phyloP scores from a whole-genome alignment of 2,797 vertebrate species.

The Clarias fuscus region DNA sequence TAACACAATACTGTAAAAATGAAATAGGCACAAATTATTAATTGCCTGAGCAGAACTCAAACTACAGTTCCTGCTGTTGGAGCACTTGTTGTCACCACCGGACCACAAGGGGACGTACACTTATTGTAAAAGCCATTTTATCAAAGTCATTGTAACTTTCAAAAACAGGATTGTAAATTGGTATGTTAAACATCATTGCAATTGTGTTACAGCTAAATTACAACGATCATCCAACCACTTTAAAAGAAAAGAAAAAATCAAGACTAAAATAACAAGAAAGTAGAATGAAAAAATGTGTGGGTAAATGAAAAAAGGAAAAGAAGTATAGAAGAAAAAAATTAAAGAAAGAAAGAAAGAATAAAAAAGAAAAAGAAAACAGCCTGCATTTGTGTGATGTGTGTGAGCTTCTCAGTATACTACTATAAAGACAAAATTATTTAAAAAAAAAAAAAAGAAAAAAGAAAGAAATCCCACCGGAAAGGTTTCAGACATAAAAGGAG shows the following conservation, averaged over 20 bases:
- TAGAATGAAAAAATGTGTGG: background rate
- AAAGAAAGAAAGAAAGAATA: background rate
- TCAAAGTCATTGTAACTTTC: too few relatives aligned
- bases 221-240: background rate
- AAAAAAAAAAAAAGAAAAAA: slow-evolving; percentile 10
- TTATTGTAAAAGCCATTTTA: too few relatives aligned
- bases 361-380: background rate
- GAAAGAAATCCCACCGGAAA: slow-evolving; percentile 15
- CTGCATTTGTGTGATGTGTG: background rate
- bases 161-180: too few relatives aligned
- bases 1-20: too few relatives aligned
- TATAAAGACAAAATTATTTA: slow-evolving; percentile 6
- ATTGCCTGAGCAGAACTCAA: too few relatives aligned
- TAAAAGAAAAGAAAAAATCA: background rate
- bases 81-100: too few relatives aligned
- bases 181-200: too few relatives aligned
- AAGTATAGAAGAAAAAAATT: background rate
- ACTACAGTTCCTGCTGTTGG: too few relatives aligned
- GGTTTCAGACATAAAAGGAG: slow-evolving; percentile 8
- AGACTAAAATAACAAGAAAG: too few relatives aligned
- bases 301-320: background rate
- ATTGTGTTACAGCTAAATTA: too few relatives aligned
- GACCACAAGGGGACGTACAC: too few relatives aligned
- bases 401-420: slow-evolving; percentile 7
- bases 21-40: too few relatives aligned